Base-by-base conservation (phyloP, 1,140 invertebrate species). In the Notospermus geniculatus region DNA sequence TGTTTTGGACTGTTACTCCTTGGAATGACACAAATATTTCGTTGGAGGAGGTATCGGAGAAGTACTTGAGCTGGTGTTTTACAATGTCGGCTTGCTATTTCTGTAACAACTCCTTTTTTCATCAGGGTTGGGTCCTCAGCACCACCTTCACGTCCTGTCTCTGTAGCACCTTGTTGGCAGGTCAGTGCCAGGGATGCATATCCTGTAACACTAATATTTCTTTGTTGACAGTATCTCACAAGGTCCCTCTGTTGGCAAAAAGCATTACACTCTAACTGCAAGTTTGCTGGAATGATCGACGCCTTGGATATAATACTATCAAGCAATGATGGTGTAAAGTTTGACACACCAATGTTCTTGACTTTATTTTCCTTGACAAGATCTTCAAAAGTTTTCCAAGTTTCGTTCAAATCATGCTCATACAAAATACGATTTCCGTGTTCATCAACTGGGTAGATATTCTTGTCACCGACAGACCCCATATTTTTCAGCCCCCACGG, bases 321-420 rank as follows among this genome's bases (percentile, higher is more conserved):
- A 17, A 93, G 86, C 78, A 95, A 93, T 22, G 85, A 78, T 15
- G 84, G 86, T 72, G 92, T 94, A 76, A 96, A 96, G 77, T 97
- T 97, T 32, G 92, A 95, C 0, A 97, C 60, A 0, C 93, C 93
- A 71, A 97, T 91, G 54, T 88, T 89, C 55, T 83, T 86, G 0
- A 85, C 82, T 11, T 91, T 80, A 1, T 90, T 91, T 50, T 86
- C 78, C 7, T 84, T 79, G 2, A 88, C 87, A 15, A 89, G 83
- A 19, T 87, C 81, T 82, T 95, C 93, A 86, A 96, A 86, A 25
- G 85, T 91, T 73, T 84, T 55, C 75, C 73, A 78, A 11, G 73
- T 76, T 50, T 71, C 63, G 11, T 55, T 28, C 0, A 75, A 30
- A 59, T 75, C 64, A 45, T 67, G 65, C 25, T 59, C 22, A 5